Base-by-base conservation (phyloP, 2,113 vertebrate genomes). In the Sinocyclocheilus maitianheensis region DNA sequence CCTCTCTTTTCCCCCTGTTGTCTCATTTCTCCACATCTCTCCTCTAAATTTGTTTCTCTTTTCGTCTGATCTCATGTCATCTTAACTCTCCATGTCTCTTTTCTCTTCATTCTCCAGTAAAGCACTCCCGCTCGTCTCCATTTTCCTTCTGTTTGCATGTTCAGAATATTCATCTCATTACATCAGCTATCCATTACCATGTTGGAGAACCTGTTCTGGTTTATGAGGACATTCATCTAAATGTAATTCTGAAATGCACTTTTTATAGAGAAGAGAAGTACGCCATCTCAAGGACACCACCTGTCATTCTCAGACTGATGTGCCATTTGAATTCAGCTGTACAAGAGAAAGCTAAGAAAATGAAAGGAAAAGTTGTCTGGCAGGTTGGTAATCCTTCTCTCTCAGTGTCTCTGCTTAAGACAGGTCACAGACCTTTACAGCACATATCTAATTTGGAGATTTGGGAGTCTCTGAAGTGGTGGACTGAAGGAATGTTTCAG, bases 391-490 rank as follows among this genome's bases (percentile, higher is more conserved):
- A 87, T 85, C 82, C 26, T 60, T 85, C 69, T 84, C 69, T 13
- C 55, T 79, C 46, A 7, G 40, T 81, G 75, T 72, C 79, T 84
- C 84, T 7, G 53, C 26, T 77, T 67, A 81, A 85, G 84, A 48
- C 84, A 43, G 87, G 89, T 90, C 87, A 88, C 30, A 30, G 76
- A 84, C 81, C 84, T 87, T 71, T 86, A 86, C 62, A 84, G 77
- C 82, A 83, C 22, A 88, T 88, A 83, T 89, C 87, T 86, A 26
- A 87, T 87, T 88, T 86, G 51, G 86, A 86, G 65, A 78, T 83
- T 71, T 86, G 85, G 83, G 85, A 77, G 78, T 83, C 84, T 81
- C 85, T 77, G 85, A 75, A 75, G 85, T 80, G 67, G 20, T 46
- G 83, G 58, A 72, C 76, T 51, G 40, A 58, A 85, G 85, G 69